Evolutionary conservation across 1,140 invertebrate species (phyloP).

Genomic region (Brevipalpus yothersi): DNA sequence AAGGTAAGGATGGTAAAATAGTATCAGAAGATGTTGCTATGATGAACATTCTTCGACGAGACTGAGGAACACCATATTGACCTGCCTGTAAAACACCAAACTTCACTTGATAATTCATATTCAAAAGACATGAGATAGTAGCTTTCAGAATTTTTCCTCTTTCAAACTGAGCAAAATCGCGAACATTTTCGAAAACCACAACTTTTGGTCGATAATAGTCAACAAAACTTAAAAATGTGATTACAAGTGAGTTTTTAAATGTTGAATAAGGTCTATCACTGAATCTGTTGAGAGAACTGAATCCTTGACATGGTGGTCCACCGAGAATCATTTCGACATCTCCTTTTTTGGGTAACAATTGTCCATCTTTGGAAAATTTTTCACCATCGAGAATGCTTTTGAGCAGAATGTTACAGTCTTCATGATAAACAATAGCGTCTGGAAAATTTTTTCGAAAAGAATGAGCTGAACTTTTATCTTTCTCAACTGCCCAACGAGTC

Average conservation of each 20-base stretch:
- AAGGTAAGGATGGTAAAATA: slow-evolving; percentile 47
- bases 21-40: slow-evolving; percentile 57
- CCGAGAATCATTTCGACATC: slow-evolving; percentile 63
- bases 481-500: slow-evolving; percentile 55
- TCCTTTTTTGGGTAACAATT: slow-evolving; percentile 42
- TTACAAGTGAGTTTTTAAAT: slow-evolving; percentile 60
- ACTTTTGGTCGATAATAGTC: slow-evolving; percentile 63
- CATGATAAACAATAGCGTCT: slow-evolving; percentile 41
- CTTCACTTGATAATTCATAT: slow-evolving; percentile 68
- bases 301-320: slow-evolving; percentile 75
- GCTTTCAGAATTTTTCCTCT: slow-evolving; percentile 55
- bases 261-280: slow-evolving; percentile 60
- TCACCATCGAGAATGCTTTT: slow-evolving; percentile 32
- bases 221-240: slow-evolving; percentile 54
- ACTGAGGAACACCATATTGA: slow-evolving; percentile 60
- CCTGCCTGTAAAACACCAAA: slow-evolving; percentile 66
- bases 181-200: slow-evolving; percentile 62
- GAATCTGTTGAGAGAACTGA: slow-evolving; percentile 70
- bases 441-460: slow-evolving; percentile 56
- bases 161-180: slow-evolving; percentile 59
- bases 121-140: slow-evolving; percentile 42
- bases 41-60: slow-evolving; percentile 46
- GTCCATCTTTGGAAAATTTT: slow-evolving; percentile 20
- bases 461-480: slow-evolving; percentile 44
- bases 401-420: slow-evolving; percentile 53